Conservation (phyloP, 2,797 vertebrate species). For the Platalea minor region DNA sequence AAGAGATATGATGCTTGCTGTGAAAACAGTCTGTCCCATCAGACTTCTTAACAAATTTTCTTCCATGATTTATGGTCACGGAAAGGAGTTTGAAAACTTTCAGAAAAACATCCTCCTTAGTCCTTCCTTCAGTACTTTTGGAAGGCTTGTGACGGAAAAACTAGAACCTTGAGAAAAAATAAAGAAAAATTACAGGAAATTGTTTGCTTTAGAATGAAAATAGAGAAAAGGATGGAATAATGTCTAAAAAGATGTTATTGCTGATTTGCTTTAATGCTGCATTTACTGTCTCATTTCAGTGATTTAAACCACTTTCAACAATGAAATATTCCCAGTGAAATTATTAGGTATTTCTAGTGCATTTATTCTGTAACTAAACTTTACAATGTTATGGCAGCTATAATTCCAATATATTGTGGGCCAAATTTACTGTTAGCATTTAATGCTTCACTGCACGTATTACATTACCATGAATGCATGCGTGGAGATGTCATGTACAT, state of each 20-base stretch:
- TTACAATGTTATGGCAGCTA: neutral
- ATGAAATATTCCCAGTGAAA: neutral
- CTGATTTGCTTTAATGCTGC: neutral
- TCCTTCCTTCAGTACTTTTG: neutral
- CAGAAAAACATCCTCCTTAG: neutral
- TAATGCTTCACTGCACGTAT: neutral
- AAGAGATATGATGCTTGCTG: neutral
- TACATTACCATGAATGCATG: neutral
- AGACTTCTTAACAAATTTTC: neutral
- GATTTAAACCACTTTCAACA: neutral
- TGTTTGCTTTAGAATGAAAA: neutral
- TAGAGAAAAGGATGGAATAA: neutral
- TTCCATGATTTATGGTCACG: neutral
- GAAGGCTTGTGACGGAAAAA: neutral
- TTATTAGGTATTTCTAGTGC: neutral
- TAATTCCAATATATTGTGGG: neutral
- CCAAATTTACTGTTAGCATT: neutral
- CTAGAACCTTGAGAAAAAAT: neutral
- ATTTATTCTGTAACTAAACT: neutral
- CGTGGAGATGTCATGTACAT: neutral
- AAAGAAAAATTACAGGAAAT: constrained; percentile 12
- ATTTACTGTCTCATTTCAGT: constrained; percentile 1
- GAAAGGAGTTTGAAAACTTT: neutral
- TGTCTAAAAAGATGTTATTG: neutral
- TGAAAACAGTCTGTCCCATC: neutral